Evolutionary conservation across 2,797 vertebrate genomes (phyloP).

Genomic region (Tokudaia muenninki): DNA sequence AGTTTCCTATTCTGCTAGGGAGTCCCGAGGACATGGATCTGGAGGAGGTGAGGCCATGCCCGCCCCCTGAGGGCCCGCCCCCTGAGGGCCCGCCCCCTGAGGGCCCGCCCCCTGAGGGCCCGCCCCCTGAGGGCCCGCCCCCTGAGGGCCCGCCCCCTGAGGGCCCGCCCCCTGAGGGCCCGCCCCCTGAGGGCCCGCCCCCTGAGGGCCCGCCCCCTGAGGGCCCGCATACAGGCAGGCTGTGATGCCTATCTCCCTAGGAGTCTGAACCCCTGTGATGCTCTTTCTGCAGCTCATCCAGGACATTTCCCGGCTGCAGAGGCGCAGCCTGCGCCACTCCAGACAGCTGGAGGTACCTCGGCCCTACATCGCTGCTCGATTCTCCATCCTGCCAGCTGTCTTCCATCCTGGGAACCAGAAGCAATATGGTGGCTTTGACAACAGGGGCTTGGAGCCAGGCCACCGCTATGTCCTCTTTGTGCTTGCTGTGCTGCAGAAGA

Average conservation of each 20-base stretch:
- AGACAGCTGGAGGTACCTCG: constrained; percentile 93
- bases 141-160: too few relatives aligned
- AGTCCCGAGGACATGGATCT: constrained; percentile 98
- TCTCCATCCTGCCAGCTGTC: constrained; percentile 91
- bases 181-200: too few relatives aligned
- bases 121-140: too few relatives aligned
- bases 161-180: too few relatives aligned
- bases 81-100: too few relatives aligned
- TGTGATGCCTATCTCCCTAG: background rate
- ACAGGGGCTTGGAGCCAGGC: constrained; percentile 93
- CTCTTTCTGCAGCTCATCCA: constrained; percentile 90
- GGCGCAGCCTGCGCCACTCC: constrained; percentile 94
- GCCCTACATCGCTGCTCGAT: constrained; percentile 95
- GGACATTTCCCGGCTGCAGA: constrained; percentile 91
- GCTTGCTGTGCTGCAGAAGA: constrained; percentile 94
- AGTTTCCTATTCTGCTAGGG: constrained; percentile 91
- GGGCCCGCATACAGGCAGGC: background rate
- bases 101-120: too few relatives aligned
- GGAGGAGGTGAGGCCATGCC: constrained; percentile 92
- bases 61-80: background rate
- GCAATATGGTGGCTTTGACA: constrained; percentile 94
- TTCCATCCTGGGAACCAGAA: constrained; percentile 95
- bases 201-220: background rate
- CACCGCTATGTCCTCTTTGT: constrained; percentile 97
- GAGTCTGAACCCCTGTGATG: background rate